A percentile compares a stretch with the other conserved stretches of the same genome.
Evolutionary conservation across 2,797 vertebrate genomes (phyloP).

Genomic region (Dicrostonyx torquatus): DNA sequence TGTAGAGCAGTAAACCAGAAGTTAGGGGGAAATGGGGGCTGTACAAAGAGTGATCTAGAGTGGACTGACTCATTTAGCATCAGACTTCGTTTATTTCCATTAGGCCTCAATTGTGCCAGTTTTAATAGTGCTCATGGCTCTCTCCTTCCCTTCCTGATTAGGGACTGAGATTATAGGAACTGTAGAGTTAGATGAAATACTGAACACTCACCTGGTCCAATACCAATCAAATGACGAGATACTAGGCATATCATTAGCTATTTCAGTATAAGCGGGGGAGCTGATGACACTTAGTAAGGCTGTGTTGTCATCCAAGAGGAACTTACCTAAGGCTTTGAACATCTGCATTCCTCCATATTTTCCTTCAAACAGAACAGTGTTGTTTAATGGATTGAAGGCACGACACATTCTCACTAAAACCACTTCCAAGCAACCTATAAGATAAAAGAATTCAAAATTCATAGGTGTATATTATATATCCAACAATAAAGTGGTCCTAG

Average conservation of each 20-base stretch:
- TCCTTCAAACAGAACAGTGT: conserved; percentile 99
- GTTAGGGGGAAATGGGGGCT: not conserved
- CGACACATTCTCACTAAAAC: conserved; percentile 99
- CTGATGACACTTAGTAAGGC: not conserved
- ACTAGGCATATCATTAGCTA: not conserved
- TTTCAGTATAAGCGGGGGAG: not conserved
- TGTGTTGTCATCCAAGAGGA: not conserved
- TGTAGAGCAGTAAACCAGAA: not conserved
- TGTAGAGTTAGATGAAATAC: not conserved
- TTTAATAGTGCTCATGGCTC: not conserved
- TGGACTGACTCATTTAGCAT: not conserved
- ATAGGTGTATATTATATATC: not conserved
- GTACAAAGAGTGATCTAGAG: not conserved
- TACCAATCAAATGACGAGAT: not conserved
- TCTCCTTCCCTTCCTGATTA: not conserved
- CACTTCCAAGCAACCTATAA: conserved; percentile 97
- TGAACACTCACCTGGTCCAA: not conserved
- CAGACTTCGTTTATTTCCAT: not conserved
- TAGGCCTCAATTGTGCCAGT: not conserved
- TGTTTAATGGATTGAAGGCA: conserved; percentile 99
- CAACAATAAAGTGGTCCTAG: not conserved
- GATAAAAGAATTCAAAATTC: conserved; percentile 56
- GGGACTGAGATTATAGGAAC: not conserved
- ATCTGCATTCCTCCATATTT: conserved; percentile 99
- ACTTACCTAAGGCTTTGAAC: conserved; percentile 98